phyloP scores from a whole-genome alignment of 1,140 invertebrate genomes.

The Drosophila bipectinata region DNA sequence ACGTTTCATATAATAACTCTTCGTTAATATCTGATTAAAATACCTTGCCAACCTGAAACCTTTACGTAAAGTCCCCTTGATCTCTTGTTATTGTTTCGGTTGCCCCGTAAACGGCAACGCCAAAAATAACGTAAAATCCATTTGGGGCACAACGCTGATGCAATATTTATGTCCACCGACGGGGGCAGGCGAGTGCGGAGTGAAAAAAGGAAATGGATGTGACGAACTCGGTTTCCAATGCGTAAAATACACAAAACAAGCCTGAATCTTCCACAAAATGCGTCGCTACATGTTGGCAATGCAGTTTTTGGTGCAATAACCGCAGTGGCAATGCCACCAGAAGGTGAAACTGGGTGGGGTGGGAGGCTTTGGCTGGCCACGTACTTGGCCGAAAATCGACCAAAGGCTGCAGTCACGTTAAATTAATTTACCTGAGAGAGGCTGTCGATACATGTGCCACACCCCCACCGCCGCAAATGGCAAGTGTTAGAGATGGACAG shows the following conservation, averaged over 20 bases:
- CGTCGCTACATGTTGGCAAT: constrained; percentile 40
- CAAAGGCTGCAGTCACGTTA: constrained; percentile 80
- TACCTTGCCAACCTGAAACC: neutral
- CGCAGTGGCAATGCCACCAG: constrained; percentile 56
- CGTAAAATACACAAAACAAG: constrained; percentile 72
- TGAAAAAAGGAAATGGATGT: constrained; percentile 4
- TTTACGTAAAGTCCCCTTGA: constrained; percentile 1
- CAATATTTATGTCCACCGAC: constrained; percentile 57
- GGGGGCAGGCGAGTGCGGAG: neutral
- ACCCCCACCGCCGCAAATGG: constrained; percentile 10
- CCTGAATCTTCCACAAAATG: neutral
- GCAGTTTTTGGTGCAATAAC: constrained; percentile 72
- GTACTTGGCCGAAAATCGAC: constrained; percentile 75
- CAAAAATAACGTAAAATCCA: constrained; percentile 53
- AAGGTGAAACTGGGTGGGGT: constrained; percentile 3
- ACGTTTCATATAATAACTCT: neutral
- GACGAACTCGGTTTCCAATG: constrained; percentile 58
- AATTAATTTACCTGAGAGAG: constrained; percentile 72
- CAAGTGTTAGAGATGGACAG: constrained; percentile 23
- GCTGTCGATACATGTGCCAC: constrained; percentile 22
- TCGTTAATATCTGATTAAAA: neutral
- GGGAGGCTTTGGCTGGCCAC: constrained; percentile 14
- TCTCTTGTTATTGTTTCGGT: neutral
- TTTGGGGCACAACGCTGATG: constrained; percentile 52
- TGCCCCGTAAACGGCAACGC: constrained; percentile 8